Conservation (phyloP, 2,888 invertebrate species). For the Encarsia formosa region DNA sequence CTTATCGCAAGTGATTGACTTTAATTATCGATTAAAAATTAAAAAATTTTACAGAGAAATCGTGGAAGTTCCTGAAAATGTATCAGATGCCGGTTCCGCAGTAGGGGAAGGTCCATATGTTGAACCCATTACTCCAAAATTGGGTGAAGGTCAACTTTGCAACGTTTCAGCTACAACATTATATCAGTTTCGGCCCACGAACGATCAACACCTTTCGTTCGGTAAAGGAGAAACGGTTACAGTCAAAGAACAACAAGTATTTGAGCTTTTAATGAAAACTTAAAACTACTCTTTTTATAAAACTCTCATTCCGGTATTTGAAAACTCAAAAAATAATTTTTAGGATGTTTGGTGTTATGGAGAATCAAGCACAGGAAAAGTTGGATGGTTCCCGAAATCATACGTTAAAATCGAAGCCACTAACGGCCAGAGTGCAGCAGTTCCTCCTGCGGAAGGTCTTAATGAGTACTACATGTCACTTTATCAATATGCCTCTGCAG, state of each 20-base stretch:
- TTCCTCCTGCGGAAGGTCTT: constrained; percentile 47
- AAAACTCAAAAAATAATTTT: neutral
- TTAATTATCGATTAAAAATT: neutral
- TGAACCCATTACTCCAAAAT: constrained; percentile 43
- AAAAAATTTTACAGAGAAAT: constrained; percentile 62
- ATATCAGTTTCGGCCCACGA: constrained; percentile 60
- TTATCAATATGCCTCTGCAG: constrained; percentile 84
- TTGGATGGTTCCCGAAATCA: constrained; percentile 62
- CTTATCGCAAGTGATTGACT: neutral
- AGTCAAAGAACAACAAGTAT: constrained; percentile 57
- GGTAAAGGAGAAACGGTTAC: constrained; percentile 59
- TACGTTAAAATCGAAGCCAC: constrained; percentile 51
- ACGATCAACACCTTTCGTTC: constrained; percentile 60
- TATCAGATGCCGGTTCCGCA: constrained; percentile 53
- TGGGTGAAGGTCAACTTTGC: constrained; percentile 47
- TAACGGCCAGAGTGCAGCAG: constrained; percentile 31
- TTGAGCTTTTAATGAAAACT: neutral
- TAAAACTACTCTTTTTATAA: neutral
- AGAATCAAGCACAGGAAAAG: constrained; percentile 51
- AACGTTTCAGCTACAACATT: constrained; percentile 54
- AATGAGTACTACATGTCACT: constrained; percentile 80
- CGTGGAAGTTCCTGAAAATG: constrained; percentile 67
- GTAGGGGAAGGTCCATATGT: constrained; percentile 44
- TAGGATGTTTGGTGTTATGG: constrained; percentile 65
- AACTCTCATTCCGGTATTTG: neutral